Evolutionary conservation across 64 coral and sea anemone genomes (phyloP), one percentile per base, ranked within the genome.

Genomic region (Trachythela sp.): DNA sequence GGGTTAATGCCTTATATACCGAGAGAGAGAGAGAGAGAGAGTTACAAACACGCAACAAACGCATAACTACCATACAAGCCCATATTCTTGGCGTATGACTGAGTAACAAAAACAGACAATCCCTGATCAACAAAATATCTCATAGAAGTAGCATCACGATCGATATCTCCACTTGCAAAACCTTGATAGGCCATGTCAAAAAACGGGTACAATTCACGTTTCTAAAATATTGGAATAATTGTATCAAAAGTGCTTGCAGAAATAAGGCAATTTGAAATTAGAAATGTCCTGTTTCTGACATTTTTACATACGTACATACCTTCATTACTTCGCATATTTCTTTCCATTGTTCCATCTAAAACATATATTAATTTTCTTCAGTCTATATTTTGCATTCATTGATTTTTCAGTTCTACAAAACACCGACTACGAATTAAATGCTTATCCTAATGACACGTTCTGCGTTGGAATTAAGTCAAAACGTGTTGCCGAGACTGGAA

Each of bases 121-220:
- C 95, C 95, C 37, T 94, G 86, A 40, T 91, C 52, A 75, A 94
- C 83, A 94, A 99, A 99, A 70, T 94, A 60, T 54, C 95, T 93
- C 4, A 99, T 86, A 39, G 95, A 91, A 88, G 92, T 86, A 32
- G 95, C 95, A 87, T 99, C 95, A 38, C 52, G 90, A 70, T 91
- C 90, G 31, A 91, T 92, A 49, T 99, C 95, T 80, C 95, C 95
- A 87, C 93, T 99, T 18, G 95, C 95, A 91, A 99, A 99, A 48
- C 95, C 95, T 99, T 99, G 95, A 86, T 99, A 99, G 0, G 95
- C 95, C 95, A 99, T 99, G 86, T 99, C 95, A 80, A 99, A 99
- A 87, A 93, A 99, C 75, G 75, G 75, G 13, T 80, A 80, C 75
- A 80, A 80, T 17, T 80, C 37, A 37, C 75, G 38, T 36, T 64